Conservation (phyloP, 2,888 invertebrate genomes). For the Drosophila antonietae region DNA sequence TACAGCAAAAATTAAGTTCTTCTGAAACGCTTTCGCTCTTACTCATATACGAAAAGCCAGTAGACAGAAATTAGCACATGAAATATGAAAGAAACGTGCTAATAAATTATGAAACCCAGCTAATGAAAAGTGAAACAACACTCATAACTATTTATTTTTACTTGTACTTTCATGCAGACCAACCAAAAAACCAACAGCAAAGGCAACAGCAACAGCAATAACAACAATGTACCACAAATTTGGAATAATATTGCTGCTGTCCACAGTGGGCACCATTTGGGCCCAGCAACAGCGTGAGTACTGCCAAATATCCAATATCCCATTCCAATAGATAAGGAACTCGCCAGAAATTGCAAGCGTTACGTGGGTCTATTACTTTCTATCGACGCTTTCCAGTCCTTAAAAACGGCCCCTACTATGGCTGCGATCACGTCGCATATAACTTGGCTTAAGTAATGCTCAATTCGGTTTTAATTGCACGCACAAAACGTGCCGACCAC, state of each 20-base stretch:
- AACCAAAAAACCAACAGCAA: slow-evolving; percentile 33
- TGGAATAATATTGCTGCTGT: slow-evolving; percentile 63
- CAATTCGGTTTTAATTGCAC: slow-evolving; percentile 51
- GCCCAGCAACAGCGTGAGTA: slow-evolving; percentile 81
- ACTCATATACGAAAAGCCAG: slow-evolving; percentile 41
- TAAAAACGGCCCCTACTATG: slow-evolving; percentile 12
- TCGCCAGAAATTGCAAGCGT: slow-evolving; percentile 9
- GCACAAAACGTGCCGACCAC: slow-evolving; percentile 33
- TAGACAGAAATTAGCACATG: slow-evolving; percentile 59
- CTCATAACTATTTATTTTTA: slow-evolving; percentile 43
- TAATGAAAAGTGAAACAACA: slow-evolving; percentile 61
- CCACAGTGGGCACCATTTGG: slow-evolving; percentile 57
- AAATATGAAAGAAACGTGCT: slow-evolving; percentile 53
- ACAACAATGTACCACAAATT: slow-evolving; percentile 67
- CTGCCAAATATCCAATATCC: slow-evolving; percentile 6
- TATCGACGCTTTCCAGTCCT: slow-evolving; percentile 40
- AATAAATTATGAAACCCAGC: slow-evolving; percentile 73
- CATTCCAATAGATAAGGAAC: slow-evolving; percentile 5
- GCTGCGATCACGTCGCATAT: slow-evolving; percentile 35
- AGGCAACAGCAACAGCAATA: slow-evolving; percentile 36
- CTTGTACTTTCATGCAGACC: slow-evolving; percentile 79
- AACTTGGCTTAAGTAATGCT: slow-evolving; percentile 33
- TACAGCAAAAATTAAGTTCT: slow-evolving; percentile 27
- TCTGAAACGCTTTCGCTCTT: slow-evolving; percentile 67
- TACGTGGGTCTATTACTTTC: slow-evolving; percentile 32